Evolutionary conservation across 1,140 invertebrate species (phyloP), one percentile per base, ranked within the genome.

Genomic region (Yoshiicerus persimilis): DNA sequence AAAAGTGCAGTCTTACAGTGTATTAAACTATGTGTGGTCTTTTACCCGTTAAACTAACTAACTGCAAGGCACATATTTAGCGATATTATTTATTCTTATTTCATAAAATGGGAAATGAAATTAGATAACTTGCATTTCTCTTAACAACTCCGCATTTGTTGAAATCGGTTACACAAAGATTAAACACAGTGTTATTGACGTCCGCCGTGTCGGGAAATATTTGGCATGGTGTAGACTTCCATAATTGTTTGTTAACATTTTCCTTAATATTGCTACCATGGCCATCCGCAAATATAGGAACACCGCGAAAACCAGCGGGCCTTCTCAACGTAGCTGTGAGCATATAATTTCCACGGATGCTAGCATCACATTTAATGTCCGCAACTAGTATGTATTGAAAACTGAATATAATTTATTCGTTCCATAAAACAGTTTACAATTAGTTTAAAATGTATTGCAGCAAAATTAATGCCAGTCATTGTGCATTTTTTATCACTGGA

Each of bases 201-300:
- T 97, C 96, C 41, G 93, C 93, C 0, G 94, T 91, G 90, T 97
- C 96, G 0, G 94, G 95, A 88, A 94, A 93, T 89, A 97, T 96
- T 92, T 96, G 95, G 92, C 96, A 97, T 66, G 94, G 92, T 30
- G 34, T 25, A 11, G 90, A 88, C 77, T 77, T 56, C 16, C 34
- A 23, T 6, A 90, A 13, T 23, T 88, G 84, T 38, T 89, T 86
- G 30, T 10, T 32, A 5, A 36, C 36, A 89, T 83, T 66, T 83
- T 90, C 64, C 41, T 64, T 16, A 13, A 91, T 83, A 47, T 88
- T 84, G 9, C 41, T 84, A 6, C 94, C 93, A 87, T 96, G 93
- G 91, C 97, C 96, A 91, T 97, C 96, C 2, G 96, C 96, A 92
- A 97, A 97, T 41, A 97, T 93, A 11, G 96, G 96, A 64, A 94